phyloP scores from a whole-genome alignment of 2,113 vertebrate species.

The Arothron firmamentum region DNA sequence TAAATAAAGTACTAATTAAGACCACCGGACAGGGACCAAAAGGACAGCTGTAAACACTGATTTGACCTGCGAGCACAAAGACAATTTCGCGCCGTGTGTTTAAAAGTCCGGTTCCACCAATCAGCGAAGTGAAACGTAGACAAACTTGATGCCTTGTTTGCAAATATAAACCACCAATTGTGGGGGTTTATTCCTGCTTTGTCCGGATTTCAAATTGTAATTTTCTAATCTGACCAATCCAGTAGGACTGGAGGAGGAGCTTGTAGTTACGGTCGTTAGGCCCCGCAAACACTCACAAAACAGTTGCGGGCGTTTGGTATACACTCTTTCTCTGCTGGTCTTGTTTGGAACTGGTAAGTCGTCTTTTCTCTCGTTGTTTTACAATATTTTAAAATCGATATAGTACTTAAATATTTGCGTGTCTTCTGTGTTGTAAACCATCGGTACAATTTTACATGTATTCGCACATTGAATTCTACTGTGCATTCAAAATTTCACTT shows the following conservation, averaged over 20 bases:
- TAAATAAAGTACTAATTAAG: no score
- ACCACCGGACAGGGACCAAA: no score
- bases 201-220: slow-evolving; percentile 58
- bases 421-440: no score
- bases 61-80: slow-evolving; percentile 36
- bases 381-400: background rate
- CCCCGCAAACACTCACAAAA: slow-evolving; percentile 60
- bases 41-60: background rate
- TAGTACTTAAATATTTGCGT: no score
- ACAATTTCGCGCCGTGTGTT: slow-evolving; percentile 69
- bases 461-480: no score
- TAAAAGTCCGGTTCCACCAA: slow-evolving; percentile 71
- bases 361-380: background rate
- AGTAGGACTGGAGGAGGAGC: slow-evolving; percentile 43
- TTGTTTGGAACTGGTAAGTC: slow-evolving; percentile 58
- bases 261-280: slow-evolving; percentile 66
- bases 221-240: slow-evolving; percentile 49
- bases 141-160: background rate
- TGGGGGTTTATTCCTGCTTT: fast-evolving
- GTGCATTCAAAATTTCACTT: no score
- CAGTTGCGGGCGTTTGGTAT: slow-evolving; percentile 50
- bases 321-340: slow-evolving; percentile 40
- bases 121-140: background rate
- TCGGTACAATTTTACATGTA: no score
- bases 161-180: slow-evolving; percentile 37